A percentile compares a stretch with the other conserved stretches of the same genome.
phyloP scores from a whole-genome alignment of 2,888 invertebrate genomes.

The Tiphia femorata region DNA sequence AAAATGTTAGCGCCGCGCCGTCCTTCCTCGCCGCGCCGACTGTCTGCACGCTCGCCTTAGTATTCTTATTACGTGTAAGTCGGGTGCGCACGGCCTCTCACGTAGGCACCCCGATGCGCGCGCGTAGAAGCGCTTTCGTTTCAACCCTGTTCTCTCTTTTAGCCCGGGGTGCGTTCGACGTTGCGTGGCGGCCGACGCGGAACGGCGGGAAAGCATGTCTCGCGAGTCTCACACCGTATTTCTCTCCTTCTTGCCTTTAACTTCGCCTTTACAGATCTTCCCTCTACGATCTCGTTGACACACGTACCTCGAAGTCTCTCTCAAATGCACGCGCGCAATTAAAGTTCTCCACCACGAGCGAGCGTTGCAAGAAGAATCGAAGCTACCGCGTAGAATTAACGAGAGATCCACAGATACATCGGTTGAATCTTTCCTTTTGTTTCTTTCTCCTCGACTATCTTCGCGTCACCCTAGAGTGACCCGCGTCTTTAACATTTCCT shows the following conservation, averaged over 20 bases:
- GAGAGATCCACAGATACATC: too few species aligned
- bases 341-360: too few species aligned
- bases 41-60: conserved; percentile 49
- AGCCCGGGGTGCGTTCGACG: conserved; percentile 38
- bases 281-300: too few species aligned
- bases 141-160: conserved; percentile 35
- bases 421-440: neutral
- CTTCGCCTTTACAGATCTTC: too few species aligned
- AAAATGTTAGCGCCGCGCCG: conserved; percentile 59
- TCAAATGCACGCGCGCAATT: too few species aligned
- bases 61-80: conserved; percentile 50
- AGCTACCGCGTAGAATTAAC: too few species aligned
- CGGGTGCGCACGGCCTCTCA: conserved; percentile 19
- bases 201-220: neutral
- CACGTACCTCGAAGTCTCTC: too few species aligned
- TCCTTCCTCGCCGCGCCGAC: conserved; percentile 30
- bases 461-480: too few species aligned
- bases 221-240: too few species aligned
- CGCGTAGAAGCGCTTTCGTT: conserved; percentile 9
- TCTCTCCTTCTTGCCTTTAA: too few species aligned
- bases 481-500: neutral
- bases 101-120: neutral
- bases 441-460: neutral
- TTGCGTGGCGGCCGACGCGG: neutral
- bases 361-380: neutral